Evolutionary conservation across 2,797 vertebrate species (phyloP).

Genomic region (Syndactyla subalaris): DNA sequence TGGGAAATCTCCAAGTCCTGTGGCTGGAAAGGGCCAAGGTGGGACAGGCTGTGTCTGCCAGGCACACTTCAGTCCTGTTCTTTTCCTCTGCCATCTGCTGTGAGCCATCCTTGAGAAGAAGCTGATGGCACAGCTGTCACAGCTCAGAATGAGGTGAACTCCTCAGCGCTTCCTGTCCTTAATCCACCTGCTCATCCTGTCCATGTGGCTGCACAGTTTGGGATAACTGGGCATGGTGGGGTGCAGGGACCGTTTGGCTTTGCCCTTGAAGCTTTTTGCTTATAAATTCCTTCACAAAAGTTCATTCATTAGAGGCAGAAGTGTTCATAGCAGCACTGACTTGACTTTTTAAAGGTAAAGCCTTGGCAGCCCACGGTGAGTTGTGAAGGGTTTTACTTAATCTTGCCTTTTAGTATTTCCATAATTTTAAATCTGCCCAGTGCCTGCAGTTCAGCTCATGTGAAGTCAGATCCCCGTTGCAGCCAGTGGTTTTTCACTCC

Average conservation of each 20-base stretch:
- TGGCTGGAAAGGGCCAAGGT: not conserved
- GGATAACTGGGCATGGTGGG: not conserved
- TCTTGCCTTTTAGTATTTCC: not conserved
- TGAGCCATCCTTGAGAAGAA: not conserved
- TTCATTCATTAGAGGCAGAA: not conserved
- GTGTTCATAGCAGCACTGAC: not conserved
- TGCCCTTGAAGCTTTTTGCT: not conserved
- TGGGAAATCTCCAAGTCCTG: accelerated
- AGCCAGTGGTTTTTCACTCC: not conserved
- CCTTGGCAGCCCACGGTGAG: not conserved
- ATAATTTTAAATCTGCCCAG: not conserved
- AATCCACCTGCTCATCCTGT: not conserved
- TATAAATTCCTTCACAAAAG: not conserved
- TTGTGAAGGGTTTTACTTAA: not conserved
- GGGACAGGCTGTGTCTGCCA: not conserved
- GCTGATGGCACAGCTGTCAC: not conserved
- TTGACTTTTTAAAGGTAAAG: not conserved
- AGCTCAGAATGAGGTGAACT: accelerated
- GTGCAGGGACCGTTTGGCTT: not conserved
- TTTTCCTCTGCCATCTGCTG: not conserved
- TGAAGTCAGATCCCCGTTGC: not conserved
- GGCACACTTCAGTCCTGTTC: accelerated
- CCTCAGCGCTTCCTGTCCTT: not conserved
- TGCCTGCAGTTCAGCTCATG: not conserved
- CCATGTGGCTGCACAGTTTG: not conserved